phyloP scores from a whole-genome alignment of 2,113 vertebrate genomes.

The Pipa parva region DNA sequence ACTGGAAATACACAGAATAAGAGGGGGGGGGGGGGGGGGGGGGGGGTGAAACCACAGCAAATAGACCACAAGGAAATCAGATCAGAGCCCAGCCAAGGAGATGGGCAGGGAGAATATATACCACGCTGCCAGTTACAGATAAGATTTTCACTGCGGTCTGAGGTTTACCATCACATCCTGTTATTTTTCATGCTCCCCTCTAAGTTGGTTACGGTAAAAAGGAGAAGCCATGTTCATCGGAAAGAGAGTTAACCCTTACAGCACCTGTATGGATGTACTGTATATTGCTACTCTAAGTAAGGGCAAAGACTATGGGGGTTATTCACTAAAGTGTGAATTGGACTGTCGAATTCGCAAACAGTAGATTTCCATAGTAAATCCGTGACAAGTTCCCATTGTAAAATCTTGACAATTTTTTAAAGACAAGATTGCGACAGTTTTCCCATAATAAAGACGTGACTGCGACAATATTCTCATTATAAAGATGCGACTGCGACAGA shows the following conservation, averaged over 20 bases:
- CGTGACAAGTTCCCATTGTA: no score
- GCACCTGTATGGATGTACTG: no score
- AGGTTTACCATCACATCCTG: slow-evolving; percentile 39
- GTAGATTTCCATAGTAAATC: no score
- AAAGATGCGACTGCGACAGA: no score
- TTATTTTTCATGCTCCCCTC: slow-evolving; percentile 18
- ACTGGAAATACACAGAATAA: slow-evolving; percentile 1
- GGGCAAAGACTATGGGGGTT: no score
- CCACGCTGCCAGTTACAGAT: slow-evolving; percentile 28
- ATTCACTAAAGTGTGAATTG: no score
- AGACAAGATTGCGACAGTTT: no score
- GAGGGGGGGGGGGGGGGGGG: background rate
- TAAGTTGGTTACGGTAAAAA: slow-evolving; percentile 28
- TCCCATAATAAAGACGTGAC: no score
- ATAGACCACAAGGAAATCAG: slow-evolving; percentile 35
- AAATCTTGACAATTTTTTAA: no score
- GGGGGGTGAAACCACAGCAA: slow-evolving; percentile 30
- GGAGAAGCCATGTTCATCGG: background rate
- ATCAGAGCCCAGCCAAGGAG: slow-evolving; percentile 22
- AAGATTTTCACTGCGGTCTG: slow-evolving; percentile 35
- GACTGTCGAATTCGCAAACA: no score
- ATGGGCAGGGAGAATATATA: slow-evolving; percentile 1
- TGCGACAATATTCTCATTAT: no score
- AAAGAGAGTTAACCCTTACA: slow-evolving; percentile 6
- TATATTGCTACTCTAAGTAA: no score